These are phyloP conservation scores for Myopa tessellatipennis DNA, from an alignment of 2,888 invertebrate genomes.

Conservation along the genomic window DNA sequence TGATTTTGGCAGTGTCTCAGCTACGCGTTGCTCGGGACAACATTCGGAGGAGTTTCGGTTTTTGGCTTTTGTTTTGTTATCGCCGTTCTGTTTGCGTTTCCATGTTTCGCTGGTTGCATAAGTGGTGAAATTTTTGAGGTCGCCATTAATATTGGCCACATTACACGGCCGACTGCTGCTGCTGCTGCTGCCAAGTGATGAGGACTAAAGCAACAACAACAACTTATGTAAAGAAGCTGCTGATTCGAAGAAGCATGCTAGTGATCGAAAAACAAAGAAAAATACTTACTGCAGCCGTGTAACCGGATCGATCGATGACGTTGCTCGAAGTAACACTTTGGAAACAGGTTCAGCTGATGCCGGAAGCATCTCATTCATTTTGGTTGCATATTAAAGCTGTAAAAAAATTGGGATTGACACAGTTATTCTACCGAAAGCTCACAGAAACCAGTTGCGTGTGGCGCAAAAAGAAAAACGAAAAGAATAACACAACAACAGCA, in stretches of 20 bases:
- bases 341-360: background rate
- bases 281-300: background rate
- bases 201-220: background rate
- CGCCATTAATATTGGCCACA: conserved; percentile 27
- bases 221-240: background rate
- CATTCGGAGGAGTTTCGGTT: background rate
- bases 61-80: conserved; percentile 11
- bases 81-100: conserved; percentile 35
- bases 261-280: background rate
- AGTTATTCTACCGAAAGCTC: background rate
- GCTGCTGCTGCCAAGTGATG: background rate
- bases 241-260: background rate
- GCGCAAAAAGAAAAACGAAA: too few relatives aligned
- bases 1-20: background rate
- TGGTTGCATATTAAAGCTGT: background rate
- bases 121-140: conserved; percentile 55
- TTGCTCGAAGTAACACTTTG: background rate
- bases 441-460: background rate
- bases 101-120: conserved; percentile 54
- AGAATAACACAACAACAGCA: too few relatives aligned
- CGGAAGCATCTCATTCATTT: background rate
- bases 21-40: background rate
- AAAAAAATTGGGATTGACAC: conserved; percentile 6
- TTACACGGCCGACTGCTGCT: background rate
- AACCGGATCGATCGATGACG: background rate